These are phyloP conservation scores for Drosophila bipectinata DNA, from an alignment of 1,140 invertebrate genomes.

Conservation along the genomic window DNA sequence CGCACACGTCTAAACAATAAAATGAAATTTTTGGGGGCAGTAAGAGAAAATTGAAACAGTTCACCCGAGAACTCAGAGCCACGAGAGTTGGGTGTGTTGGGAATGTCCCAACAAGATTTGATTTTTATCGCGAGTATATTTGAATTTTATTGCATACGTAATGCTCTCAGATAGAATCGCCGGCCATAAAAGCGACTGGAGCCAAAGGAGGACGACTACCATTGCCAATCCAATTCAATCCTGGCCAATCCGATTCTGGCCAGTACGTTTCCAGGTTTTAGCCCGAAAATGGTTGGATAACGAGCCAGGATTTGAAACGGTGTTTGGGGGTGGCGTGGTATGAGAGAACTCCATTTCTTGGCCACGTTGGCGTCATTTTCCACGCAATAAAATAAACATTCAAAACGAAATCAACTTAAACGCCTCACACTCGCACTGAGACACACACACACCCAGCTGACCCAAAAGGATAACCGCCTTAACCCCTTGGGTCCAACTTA, in stretches of 20 bases:
- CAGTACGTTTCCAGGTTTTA: background rate
- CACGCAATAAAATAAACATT: conserved; percentile 83
- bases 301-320: background rate
- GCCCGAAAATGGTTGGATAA: conserved; percentile 7
- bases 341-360: conserved; percentile 62
- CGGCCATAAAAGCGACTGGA: conserved; percentile 76
- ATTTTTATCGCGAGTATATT: conserved; percentile 83
- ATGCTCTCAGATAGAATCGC: conserved; percentile 73
- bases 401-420: conserved; percentile 83
- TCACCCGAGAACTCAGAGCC: background rate
- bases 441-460: background rate
- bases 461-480: conserved; percentile 6
- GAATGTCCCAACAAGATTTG: conserved; percentile 81
- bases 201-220: conserved; percentile 47
- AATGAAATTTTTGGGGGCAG: conserved; percentile 26
- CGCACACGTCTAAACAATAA: conserved; percentile 15
- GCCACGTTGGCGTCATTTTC: conserved; percentile 83
- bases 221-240: conserved; percentile 18
- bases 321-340: conserved; percentile 24
- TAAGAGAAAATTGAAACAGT: conserved; percentile 56
- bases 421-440: conserved; percentile 30
- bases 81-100: conserved; percentile 18
- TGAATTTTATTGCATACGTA: conserved; percentile 83
- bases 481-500: conserved; percentile 29
- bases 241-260: background rate